Evolutionary conservation across 2,888 invertebrate species (phyloP), one percentile per base, ranked within the genome.

Genomic region (Quadroppia sp.): DNA sequence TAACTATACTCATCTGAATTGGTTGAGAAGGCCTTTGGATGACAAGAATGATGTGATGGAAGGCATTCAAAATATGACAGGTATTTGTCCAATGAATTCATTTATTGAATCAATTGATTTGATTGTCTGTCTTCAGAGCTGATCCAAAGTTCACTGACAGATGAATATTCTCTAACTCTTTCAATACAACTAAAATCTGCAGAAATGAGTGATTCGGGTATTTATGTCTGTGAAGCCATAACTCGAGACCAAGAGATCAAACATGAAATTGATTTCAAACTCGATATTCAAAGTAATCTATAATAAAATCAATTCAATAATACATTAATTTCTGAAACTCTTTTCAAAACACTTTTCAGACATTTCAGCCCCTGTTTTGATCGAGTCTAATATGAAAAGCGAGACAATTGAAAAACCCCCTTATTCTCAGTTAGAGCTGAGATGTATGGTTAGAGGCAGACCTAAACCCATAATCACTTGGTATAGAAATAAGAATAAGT

Each of bases 1-100:
- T 77, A 84, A 85, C 76, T 87, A 84, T 77, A 83, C 85, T 0
- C 80, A 83, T 15, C 80, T 88, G 1, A 78, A 80, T 20, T 89
- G 89, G 89, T 13, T 71, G 7, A 40, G 50, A 28, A 69, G 23
- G 23, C 36, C 69, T 17, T 28, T 42, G n/a, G 36, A 73, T 4
- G 4, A 73, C 4, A 50, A 9, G 13, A 23, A 42, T 9, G 42
- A 23, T 23, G 67, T 36, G 1, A 59, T 45, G 36, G 30, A 40
- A 61, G 36, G 59, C 40, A 59, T 56, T 48, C 64, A 72, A 30
- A 75, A 75, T 61, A 71, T 73, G 67, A 73, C 69, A 28, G 56
- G 75, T 56, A 48, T 69, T 72, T 72, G 71, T 20, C 1, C 11
- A 70, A 45, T n/a, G 1, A 1, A 42, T 13, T 20, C 15, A 42